phyloP scores from a whole-genome alignment of 2,797 vertebrate species.

The Tympanoctomys barrerae region DNA sequence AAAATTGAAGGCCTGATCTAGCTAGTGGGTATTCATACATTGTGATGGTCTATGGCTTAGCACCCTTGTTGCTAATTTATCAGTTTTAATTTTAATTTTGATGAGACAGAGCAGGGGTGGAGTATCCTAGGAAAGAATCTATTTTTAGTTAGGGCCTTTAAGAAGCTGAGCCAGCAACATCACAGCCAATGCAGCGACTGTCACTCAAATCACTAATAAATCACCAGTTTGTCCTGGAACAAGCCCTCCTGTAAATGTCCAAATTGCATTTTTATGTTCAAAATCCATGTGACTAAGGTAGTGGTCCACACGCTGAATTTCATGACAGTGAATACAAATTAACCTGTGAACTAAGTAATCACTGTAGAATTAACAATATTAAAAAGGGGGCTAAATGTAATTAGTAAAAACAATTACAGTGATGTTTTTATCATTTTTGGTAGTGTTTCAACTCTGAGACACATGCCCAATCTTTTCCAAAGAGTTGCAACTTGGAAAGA shows the following conservation, averaged over 20 bases:
- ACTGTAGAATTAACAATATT: slow-evolving; percentile 34
- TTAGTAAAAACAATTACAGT: slow-evolving; percentile 70
- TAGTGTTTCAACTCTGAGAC: slow-evolving; percentile 33
- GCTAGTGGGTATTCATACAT: background rate
- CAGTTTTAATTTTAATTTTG: slow-evolving; percentile 50
- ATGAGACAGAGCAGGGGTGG: background rate
- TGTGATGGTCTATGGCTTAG: background rate
- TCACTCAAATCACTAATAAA: background rate
- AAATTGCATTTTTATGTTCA: slow-evolving; percentile 42
- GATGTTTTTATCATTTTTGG: slow-evolving; percentile 53
- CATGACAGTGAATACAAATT: slow-evolving; percentile 56
- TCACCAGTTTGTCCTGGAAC: background rate
- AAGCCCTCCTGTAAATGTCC: background rate
- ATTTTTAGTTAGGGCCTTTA: background rate
- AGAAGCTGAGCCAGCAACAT: background rate
- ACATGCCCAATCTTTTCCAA: background rate
- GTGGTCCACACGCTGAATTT: slow-evolving; percentile 11
- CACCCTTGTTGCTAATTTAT: slow-evolving; percentile 22
- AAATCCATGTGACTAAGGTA: slow-evolving; percentile 46
- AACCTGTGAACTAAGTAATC: slow-evolving; percentile 1
- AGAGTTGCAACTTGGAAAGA: slow-evolving; percentile 13
- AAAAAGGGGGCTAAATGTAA: slow-evolving; percentile 54
- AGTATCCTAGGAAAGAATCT: background rate
- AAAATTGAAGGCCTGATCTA: background rate
- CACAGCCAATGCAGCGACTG: background rate